Conservation (phyloP, 2,113 vertebrate species). For the Ochotona princeps region DNA sequence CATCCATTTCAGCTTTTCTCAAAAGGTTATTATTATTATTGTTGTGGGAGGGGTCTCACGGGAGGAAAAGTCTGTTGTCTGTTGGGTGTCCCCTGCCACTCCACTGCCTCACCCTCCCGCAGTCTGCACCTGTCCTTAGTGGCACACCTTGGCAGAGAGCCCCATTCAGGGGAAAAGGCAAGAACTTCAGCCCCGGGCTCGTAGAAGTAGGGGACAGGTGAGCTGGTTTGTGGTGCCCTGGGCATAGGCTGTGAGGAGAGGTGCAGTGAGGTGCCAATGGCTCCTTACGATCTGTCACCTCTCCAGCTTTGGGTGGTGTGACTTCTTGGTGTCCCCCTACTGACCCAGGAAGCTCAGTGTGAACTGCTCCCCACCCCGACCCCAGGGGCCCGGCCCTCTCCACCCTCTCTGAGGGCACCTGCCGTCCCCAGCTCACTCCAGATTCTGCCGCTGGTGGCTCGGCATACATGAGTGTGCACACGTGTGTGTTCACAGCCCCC, state of each 20-base stretch:
- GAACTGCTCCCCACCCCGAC: not conserved
- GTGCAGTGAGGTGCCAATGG: not conserved
- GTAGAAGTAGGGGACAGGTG: not conserved
- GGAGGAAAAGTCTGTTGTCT: not conserved
- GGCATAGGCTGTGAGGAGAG: not conserved
- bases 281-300: not conserved
- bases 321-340: not conserved
- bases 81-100: too few species aligned
- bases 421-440: not conserved
- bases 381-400: not conserved
- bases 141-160: not conserved
- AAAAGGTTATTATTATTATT: too few species aligned
- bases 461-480: too few species aligned
- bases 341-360: not conserved
- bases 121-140: not conserved
- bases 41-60: not conserved
- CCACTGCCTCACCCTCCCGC: not conserved
- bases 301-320: not conserved
- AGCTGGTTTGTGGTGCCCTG: not conserved
- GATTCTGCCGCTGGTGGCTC: not conserved
- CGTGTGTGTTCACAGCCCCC: too few species aligned
- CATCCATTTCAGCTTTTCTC: too few species aligned
- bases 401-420: accelerated
- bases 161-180: not conserved
- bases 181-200: not conserved